Conservation (phyloP, 2,113 vertebrate species). For the Xiphorhynchus elegans region DNA sequence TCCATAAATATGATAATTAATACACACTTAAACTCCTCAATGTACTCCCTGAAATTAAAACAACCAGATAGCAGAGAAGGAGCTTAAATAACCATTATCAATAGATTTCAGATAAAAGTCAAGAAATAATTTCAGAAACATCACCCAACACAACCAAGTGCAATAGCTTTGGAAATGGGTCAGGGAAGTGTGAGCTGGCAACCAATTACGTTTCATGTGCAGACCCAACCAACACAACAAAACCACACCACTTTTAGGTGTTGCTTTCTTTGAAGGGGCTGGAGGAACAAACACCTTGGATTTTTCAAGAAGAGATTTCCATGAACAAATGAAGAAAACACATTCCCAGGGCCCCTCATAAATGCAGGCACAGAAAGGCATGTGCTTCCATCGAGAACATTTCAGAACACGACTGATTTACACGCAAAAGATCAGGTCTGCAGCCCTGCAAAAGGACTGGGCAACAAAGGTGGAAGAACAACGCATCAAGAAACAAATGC, state of each 20-base stretch:
- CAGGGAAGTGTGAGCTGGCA: neutral
- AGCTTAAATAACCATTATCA: constrained; percentile 48
- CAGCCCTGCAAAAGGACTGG: neutral
- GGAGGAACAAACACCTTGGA: neutral
- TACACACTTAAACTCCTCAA: constrained; percentile 39
- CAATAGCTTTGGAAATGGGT: neutral
- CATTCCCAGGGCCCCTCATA: neutral
- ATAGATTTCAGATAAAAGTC: constrained; percentile 65
- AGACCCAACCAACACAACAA: neutral
- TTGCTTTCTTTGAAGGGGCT: neutral
- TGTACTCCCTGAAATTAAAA: constrained; percentile 60
- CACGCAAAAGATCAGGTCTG: neutral
- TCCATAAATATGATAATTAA: constrained; percentile 58
- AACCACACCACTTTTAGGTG: neutral
- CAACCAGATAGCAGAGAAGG: neutral
- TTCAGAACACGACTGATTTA: constrained; percentile 19
- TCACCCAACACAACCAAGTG: neutral
- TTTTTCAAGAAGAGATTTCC: neutral
- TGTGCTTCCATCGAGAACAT: neutral
- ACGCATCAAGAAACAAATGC: neutral
- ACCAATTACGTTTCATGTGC: neutral
- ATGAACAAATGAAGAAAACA: neutral
- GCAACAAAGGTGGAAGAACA: neutral
- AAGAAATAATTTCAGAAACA: constrained; percentile 57
- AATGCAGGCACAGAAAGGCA: neutral